Conservation (phyloP, 2,797 vertebrate genomes). For the Myotis planiceps region DNA sequence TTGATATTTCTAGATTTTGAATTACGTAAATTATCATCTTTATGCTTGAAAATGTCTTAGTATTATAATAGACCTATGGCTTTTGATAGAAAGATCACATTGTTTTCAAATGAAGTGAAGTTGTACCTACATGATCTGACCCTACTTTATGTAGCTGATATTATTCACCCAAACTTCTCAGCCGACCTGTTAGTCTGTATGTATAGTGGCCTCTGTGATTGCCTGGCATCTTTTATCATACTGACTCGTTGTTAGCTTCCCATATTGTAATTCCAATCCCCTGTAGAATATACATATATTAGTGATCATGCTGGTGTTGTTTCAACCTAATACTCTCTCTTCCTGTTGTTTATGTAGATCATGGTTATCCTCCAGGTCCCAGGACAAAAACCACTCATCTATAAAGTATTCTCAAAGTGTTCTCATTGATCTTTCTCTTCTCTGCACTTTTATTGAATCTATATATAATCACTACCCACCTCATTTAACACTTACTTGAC, state of each 20-base stretch:
- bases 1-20: not conserved
- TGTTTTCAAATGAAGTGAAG: not conserved
- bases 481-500: conserved; percentile 29
- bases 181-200: not conserved
- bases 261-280: not conserved
- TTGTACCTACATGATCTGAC: not conserved
- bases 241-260: not conserved
- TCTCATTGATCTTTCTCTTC: not conserved
- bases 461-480: not conserved
- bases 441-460: not conserved
- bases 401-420: not conserved
- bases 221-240: not conserved
- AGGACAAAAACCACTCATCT: not conserved
- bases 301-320: not conserved
- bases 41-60: not conserved
- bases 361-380: not conserved
- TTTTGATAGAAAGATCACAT: not conserved
- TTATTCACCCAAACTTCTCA: not conserved
- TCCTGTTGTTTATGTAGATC: not conserved
- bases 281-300: too few relatives aligned
- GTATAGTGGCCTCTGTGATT: not conserved
- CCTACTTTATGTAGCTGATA: not conserved
- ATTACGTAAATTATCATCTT: not conserved
- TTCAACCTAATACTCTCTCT: not conserved
- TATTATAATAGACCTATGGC: not conserved